phyloP scores from a whole-genome alignment of 2,797 vertebrate species.

The Miichthys miiuy region DNA sequence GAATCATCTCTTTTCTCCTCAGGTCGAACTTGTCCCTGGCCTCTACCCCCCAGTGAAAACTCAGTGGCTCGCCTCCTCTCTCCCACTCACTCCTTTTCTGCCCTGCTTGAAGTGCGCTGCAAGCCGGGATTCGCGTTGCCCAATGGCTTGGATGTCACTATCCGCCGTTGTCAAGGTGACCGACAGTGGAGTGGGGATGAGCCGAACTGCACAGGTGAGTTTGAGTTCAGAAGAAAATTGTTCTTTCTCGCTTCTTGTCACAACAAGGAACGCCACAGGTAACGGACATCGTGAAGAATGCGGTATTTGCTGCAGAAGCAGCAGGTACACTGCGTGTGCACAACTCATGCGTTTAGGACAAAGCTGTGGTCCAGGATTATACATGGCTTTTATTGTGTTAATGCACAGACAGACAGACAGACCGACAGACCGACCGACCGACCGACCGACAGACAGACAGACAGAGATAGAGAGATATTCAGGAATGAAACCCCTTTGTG shows the following conservation, averaged over 20 bases:
- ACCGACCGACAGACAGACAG: neutral
- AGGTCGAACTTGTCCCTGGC: slow-evolving; percentile 89
- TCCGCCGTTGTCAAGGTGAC: slow-evolving; percentile 90
- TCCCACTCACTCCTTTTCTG: slow-evolving; percentile 85
- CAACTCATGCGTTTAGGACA: neutral
- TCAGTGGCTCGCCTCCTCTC: slow-evolving; percentile 78
- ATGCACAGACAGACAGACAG: slow-evolving; percentile 15
- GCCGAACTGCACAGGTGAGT: slow-evolving; percentile 85
- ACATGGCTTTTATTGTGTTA: slow-evolving; percentile 21
- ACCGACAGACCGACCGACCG: slow-evolving; percentile 9
- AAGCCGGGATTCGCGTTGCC: slow-evolving; percentile 81
- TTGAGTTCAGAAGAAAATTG: slow-evolving; percentile 23
- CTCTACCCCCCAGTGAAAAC: slow-evolving; percentile 74
- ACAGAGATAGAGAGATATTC: slow-evolving; percentile 25
- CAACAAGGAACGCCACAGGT: neutral
- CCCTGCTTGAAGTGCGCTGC: slow-evolving; percentile 86
- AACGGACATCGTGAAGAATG: neutral
- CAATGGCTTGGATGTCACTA: slow-evolving; percentile 76
- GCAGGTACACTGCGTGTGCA: neutral
- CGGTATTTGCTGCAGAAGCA: neutral
- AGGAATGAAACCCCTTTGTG: slow-evolving; percentile 64
- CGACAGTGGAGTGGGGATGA: slow-evolving; percentile 88
- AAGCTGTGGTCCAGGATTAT: neutral
- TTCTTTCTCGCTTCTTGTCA: neutral
- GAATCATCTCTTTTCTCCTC: slow-evolving; percentile 35